A percentile compares a stretch with the other conserved stretches of the same genome.
Evolutionary conservation across 2,888 invertebrate genomes (phyloP).

Genomic region (Deilephila elpenor): DNA sequence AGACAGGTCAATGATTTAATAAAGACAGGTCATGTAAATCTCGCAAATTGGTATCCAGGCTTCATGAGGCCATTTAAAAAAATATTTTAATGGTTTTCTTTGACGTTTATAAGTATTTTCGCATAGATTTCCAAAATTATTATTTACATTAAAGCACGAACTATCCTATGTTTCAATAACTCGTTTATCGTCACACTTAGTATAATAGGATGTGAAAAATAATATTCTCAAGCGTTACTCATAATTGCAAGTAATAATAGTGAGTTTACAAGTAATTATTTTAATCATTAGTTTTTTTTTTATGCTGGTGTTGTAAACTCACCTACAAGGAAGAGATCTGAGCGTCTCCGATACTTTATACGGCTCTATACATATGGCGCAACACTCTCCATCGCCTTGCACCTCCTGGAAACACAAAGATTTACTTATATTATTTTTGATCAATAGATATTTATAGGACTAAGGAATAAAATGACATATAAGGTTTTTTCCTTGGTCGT

Average conservation of each 20-base stretch:
- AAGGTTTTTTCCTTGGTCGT: too few species aligned
- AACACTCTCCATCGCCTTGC: conserved; percentile 94
- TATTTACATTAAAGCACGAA: too few species aligned
- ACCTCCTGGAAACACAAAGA: conserved; percentile 84
- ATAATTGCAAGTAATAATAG: background rate
- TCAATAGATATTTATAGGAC: too few species aligned
- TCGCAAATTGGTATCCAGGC: too few species aligned
- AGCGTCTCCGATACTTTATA: conserved; percentile 95
- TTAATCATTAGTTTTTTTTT: background rate
- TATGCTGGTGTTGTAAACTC: conserved; percentile 53
- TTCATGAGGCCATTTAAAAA: too few species aligned
- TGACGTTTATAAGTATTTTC: too few species aligned
- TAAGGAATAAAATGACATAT: too few species aligned
- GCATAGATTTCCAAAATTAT: too few species aligned
- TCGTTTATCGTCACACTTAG: background rate
- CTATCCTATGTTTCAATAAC: background rate
- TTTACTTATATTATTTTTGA: background rate
- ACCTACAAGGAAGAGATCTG: conserved; percentile 96
- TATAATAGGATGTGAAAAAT: background rate
- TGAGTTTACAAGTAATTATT: background rate
- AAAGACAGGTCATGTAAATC: too few species aligned
- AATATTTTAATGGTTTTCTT: too few species aligned
- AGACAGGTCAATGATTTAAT: too few species aligned
- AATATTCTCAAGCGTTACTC: background rate
- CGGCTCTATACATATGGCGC: conserved; percentile 97